A percentile compares a stretch with the other conserved stretches of the same genome.
Evolutionary conservation across 1,140 invertebrate species (phyloP).

Genomic region (Copidosoma floridanum): DNA sequence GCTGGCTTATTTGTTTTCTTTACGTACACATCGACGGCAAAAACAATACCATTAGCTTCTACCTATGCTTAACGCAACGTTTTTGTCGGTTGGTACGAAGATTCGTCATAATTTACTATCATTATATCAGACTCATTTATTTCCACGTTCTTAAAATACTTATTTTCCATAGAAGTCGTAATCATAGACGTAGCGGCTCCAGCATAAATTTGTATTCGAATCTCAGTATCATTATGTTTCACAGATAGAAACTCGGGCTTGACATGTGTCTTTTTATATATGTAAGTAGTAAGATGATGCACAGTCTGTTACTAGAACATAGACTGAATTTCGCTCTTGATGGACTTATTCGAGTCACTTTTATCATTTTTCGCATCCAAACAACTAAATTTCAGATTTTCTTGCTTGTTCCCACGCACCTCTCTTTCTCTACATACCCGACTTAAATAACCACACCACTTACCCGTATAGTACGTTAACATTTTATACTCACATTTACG

Average conservation of each 20-base stretch:
- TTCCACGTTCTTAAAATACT: neutral
- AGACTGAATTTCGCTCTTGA: no score
- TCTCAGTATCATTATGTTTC: neutral
- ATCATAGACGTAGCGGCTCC: slow-evolving; percentile 6
- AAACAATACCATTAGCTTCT: neutral
- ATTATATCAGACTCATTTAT: slow-evolving; percentile 6
- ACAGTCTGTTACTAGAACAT: no score
- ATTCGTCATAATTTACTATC: slow-evolving; percentile 5
- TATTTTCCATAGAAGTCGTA: neutral
- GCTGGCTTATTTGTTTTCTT: no score
- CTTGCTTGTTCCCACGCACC: no score
- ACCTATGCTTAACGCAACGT: slow-evolving; percentile 9
- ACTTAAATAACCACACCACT: no score
- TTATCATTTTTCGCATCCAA: no score
- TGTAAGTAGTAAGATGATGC: no score
- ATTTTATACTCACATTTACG: no score
- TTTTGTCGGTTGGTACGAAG: slow-evolving; percentile 1
- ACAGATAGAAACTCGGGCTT: neutral
- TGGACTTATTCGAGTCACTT: no score
- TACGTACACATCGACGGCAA: slow-evolving; percentile 24
- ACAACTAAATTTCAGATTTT: no score
- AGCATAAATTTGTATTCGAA: slow-evolving; percentile 14
- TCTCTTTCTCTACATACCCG: no score
- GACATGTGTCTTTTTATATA: neutral
- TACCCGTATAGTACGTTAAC: no score